Percentiles rank a stretch among this genome's conserved stretches.
phyloP scores from a whole-genome alignment of 1,140 invertebrate genomes.

The Drosophila subpulchrella region DNA sequence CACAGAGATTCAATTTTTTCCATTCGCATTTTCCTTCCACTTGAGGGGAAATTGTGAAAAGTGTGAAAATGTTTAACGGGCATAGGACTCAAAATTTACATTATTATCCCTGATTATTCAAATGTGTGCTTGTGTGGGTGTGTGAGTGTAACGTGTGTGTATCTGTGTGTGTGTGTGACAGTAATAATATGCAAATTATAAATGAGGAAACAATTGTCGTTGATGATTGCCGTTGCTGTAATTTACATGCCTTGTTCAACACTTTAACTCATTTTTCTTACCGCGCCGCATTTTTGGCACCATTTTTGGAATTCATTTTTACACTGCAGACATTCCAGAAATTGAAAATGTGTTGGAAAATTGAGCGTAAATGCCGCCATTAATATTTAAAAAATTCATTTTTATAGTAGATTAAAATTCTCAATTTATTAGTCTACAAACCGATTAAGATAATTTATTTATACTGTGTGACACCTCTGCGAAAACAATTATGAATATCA shows the following conservation, averaged over 20 bases:
- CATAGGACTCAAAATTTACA: conserved; percentile 58
- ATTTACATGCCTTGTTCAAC: conserved; percentile 27
- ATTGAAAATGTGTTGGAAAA: background rate
- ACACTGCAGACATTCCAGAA: background rate
- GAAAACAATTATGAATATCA: background rate
- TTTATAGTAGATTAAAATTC: too few relatives aligned
- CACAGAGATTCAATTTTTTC: conserved; percentile 7
- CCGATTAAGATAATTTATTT: background rate
- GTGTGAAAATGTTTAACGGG: conserved; percentile 35
- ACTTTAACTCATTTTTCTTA: conserved; percentile 19
- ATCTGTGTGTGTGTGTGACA: conserved; percentile 9
- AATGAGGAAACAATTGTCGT: conserved; percentile 53
- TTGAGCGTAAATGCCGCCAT: background rate
- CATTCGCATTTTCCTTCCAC: conserved; percentile 11
- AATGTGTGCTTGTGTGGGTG: conserved; percentile 23
- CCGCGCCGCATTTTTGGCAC: background rate
- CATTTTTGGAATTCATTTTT: background rate
- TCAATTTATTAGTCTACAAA: background rate
- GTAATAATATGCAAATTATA: conserved; percentile 70
- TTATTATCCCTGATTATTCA: conserved; percentile 69
- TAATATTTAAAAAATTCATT: too few relatives aligned
- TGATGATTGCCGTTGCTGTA: conserved; percentile 44
- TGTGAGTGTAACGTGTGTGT: conserved; percentile 1
- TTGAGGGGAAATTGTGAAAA: conserved; percentile 7
- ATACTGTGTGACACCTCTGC: background rate